Evolutionary conservation across 2,797 vertebrate genomes (phyloP).

Genomic region (Naso thynnoides): DNA sequence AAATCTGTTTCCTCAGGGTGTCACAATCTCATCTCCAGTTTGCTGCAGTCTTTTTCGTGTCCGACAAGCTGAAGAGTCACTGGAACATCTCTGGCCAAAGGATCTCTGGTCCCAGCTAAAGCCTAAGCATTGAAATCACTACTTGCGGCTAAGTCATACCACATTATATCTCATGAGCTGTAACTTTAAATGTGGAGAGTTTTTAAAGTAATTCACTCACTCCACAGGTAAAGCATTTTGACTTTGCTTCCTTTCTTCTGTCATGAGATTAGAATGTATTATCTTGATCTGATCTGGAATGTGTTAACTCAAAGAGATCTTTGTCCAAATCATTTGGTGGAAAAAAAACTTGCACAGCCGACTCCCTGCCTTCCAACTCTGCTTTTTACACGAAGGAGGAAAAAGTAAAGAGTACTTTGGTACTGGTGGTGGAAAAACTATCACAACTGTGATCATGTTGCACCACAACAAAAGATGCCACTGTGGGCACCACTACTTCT

Average conservation of each 20-base stretch:
- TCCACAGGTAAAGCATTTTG: background rate
- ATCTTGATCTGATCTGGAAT: background rate
- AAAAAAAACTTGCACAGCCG: background rate
- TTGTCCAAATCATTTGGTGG: background rate
- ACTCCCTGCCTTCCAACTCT: background rate
- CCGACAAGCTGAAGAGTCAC: background rate
- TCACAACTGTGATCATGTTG: constrained; percentile 15
- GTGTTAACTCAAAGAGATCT: background rate
- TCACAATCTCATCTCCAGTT: background rate
- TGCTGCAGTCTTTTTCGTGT: background rate
- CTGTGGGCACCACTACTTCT: background rate
- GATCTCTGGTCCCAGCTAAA: background rate
- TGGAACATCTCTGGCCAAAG: background rate
- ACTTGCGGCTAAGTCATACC: background rate
- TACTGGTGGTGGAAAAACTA: constrained; percentile 17
- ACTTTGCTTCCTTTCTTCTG: background rate
- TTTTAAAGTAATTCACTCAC: background rate
- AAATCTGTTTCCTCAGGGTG: background rate
- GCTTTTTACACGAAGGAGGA: background rate
- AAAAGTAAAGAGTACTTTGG: constrained; percentile 14
- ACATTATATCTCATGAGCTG: background rate
- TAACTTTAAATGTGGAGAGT: background rate
- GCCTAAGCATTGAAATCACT: background rate
- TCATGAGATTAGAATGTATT: background rate
- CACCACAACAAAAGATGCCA: constrained; percentile 22